Conservation (phyloP, 2,113 vertebrate genomes). For the Hassar affinis region DNA sequence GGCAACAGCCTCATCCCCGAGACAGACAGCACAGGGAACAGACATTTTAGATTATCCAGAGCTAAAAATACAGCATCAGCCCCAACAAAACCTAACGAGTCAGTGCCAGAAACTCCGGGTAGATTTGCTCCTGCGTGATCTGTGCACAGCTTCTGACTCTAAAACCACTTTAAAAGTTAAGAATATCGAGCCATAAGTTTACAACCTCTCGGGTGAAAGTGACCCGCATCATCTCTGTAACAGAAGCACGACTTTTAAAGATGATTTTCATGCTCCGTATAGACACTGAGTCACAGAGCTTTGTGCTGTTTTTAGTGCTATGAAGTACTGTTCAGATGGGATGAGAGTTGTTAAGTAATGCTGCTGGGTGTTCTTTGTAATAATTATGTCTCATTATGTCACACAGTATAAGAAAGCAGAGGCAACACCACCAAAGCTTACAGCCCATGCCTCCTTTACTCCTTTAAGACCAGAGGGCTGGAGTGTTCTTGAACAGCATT, state of each 20-base stretch:
- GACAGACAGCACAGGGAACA: conserved; percentile 43
- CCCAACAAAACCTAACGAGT: conserved; percentile 50
- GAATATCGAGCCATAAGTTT: neutral
- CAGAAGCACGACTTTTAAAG: neutral
- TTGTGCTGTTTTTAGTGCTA: neutral
- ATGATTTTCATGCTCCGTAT: neutral
- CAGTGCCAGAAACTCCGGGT: conserved; percentile 45
- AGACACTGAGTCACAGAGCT: neutral
- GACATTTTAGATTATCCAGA: conserved; percentile 53
- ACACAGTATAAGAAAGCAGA: neutral
- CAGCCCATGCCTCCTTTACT: too few species aligned
- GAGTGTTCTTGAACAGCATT: too few species aligned
- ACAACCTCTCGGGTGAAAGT: neutral
- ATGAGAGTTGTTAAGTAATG: neutral
- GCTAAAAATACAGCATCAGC: conserved; percentile 57
- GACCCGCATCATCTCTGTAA: neutral
- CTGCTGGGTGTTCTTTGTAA: neutral
- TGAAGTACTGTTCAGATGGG: neutral
- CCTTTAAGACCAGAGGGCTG: too few species aligned
- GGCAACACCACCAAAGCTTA: too few species aligned
- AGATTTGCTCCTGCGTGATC: conserved; percentile 4
- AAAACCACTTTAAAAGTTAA: neutral
- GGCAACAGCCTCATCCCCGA: conserved; percentile 48
- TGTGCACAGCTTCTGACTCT: neutral
- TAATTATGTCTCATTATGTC: neutral